phyloP scores from a whole-genome alignment of 30 jellyfish, hydroid and myxozoan species.

The Catostylus mosaicus region DNA sequence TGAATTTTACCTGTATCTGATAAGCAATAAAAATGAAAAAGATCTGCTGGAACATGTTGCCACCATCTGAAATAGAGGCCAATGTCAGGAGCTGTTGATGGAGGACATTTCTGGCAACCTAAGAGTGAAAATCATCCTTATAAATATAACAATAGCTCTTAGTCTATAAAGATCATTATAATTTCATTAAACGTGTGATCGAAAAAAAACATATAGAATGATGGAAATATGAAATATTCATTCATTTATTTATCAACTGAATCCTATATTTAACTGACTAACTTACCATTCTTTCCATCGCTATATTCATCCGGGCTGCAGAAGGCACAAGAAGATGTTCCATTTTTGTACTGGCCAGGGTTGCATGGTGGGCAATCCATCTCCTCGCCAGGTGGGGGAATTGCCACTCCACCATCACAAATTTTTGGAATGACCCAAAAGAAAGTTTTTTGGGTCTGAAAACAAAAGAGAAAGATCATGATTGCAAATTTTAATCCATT shows the following conservation, averaged over 20 bases:
- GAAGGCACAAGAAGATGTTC: slow-evolving; percentile 68
- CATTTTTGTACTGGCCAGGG: slow-evolving; percentile 87
- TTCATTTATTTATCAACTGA: too few relatives aligned
- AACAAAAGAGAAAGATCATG: neutral
- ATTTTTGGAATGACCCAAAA: slow-evolving; percentile 86
- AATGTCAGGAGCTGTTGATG: slow-evolving; percentile 46
- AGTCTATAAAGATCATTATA: neutral
- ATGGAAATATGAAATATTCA: too few relatives aligned
- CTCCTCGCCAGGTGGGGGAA: slow-evolving; percentile 62
- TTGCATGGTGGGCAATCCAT: slow-evolving; percentile 87
- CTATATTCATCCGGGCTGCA: slow-evolving; percentile 52
- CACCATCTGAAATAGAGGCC: slow-evolving; percentile 73
- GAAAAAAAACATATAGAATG: too few relatives aligned
- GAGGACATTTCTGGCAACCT: slow-evolving; percentile 80
- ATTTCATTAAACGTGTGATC: neutral
- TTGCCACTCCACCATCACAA: slow-evolving; percentile 49
- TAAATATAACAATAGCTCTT: too few relatives aligned
- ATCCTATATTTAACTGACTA: neutral
- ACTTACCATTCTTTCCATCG: slow-evolving; percentile 61
- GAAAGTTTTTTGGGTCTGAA: slow-evolving; percentile 59
- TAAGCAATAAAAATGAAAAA: slow-evolving; percentile 56
- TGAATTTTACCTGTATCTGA: slow-evolving; percentile 62
- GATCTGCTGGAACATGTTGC: slow-evolving; percentile 49
- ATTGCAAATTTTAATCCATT: neutral
- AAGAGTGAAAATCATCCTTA: neutral